Evolutionary conservation across 2,113 vertebrate genomes (phyloP).

Genomic region (Syngnathoides biaculeatus): DNA sequence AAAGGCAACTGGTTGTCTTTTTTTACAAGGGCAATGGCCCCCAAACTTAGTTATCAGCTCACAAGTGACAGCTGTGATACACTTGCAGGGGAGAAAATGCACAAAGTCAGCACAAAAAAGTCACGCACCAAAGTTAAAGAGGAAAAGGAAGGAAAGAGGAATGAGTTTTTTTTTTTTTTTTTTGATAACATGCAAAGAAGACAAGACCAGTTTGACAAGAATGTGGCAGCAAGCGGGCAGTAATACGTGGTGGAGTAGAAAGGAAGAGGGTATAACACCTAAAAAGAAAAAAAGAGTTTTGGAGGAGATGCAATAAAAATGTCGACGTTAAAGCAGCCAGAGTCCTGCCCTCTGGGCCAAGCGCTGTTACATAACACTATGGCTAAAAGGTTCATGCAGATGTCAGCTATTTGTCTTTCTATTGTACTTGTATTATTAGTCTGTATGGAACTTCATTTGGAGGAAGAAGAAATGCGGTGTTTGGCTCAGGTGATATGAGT

Average conservation of each 20-base stretch:
- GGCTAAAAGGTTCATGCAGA: neutral
- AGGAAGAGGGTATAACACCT: neutral
- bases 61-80: constrained; percentile 8
- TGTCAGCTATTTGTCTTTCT: neutral
- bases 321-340: too few species aligned
- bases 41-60: constrained; percentile 9
- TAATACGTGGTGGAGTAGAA: neutral
- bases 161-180: constrained; percentile 45
- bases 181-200: constrained; percentile 35
- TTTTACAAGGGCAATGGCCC: neutral
- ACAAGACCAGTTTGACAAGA: constrained; percentile 7
- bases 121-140: neutral
- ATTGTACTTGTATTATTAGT: neutral
- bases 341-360: neutral
- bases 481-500: too few species aligned
- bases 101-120: constrained; percentile 20
- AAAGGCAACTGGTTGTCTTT: neutral
- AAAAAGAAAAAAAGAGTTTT: neutral
- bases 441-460: neutral
- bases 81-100: constrained; percentile 15
- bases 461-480: neutral
- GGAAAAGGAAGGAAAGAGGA: neutral
- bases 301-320: neutral
- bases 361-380: neutral
- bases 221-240: neutral